Base-by-base conservation (phyloP, 2,888 invertebrate species). In the Drosophila longiperda region DNA sequence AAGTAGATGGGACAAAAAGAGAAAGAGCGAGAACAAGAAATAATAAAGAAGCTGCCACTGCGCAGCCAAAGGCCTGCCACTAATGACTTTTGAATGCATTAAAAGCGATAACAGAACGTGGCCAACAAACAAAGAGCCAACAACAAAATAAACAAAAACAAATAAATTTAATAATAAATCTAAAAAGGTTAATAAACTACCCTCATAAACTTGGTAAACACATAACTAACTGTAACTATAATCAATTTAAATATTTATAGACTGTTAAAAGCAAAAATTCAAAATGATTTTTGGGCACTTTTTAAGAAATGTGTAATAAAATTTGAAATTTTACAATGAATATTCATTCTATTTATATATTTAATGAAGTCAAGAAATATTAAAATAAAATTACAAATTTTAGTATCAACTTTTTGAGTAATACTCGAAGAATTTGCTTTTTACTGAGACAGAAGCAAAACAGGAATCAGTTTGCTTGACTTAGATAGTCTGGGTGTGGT, bases 1-100 rank as follows among this genome's bases (percentile, higher is more conserved):
- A 23, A 15, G 5, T 11, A n/a, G 20, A 9, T n/a, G 33, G 20
- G 3, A 33, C 2, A 20, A 15, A 20, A 3, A 7, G 23, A 38
- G 38, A n/a, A 11, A 7, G 26, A 17, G 11, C 1, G 50, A 0
- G 17, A 15, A 15, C 20, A 26, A 26, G 26, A 29, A 12, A 55
- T n/a, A 38, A 26, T 12, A 26, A n/a, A 55, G n/a, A 66, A 62
- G 66, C 68, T 66, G 63, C 55, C 50, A 29, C 42, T 40, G 42
- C 54, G 64, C 66, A 71, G 45, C 73, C 67, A 68, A 60, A 73
- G 73, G 78, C 68, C 84, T 82, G 86, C 75, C 72, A 73, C 87
- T 85, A 85, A 85, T 85, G 85, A 85, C 79, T 87, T 87, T 85
- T 84, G 78, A 85, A 85, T 87, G 85, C 84, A 73, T 79, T 84